Percentiles rank a stretch among this genome's conserved stretches.
phyloP scores from a whole-genome alignment of 2,113 vertebrate species.

The Parus major region DNA sequence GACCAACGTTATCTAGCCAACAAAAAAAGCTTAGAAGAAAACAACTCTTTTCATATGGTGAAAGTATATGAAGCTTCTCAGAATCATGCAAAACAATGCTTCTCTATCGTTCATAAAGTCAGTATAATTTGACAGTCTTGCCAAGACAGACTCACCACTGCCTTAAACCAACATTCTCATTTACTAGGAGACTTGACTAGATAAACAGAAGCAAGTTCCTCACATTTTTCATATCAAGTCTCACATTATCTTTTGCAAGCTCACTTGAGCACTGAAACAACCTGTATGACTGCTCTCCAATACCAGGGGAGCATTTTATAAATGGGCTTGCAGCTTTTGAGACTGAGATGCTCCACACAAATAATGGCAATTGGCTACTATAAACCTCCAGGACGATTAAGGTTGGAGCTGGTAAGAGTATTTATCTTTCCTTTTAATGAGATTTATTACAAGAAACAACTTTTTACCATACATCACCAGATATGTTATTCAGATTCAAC shows the following conservation, averaged over 20 bases:
- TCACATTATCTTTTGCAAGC: neutral
- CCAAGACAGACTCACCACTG: neutral
- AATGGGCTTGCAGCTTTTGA: neutral
- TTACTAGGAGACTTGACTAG: neutral
- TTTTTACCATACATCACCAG: neutral
- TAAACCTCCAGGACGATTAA: neutral
- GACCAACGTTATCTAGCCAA: neutral
- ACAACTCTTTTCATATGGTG: neutral
- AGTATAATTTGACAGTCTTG: neutral
- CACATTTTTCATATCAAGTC: neutral
- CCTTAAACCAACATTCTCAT: neutral
- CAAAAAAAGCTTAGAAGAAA: neutral
- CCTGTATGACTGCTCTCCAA: accelerated
- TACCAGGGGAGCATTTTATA: neutral
- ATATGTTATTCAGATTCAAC: neutral
- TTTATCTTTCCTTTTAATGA: neutral
- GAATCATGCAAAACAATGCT: neutral
- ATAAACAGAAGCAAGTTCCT: neutral
- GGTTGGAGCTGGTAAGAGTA: neutral
- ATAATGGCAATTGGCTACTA: neutral
- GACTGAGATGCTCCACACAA: neutral
- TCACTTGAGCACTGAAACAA: neutral
- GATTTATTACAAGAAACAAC: neutral
- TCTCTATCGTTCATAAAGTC: neutral
- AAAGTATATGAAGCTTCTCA: neutral